Evolutionary conservation across 2,888 invertebrate genomes (phyloP), one percentile per base, ranked within the genome.

Genomic region (Dermolepida albohirtum): DNA sequence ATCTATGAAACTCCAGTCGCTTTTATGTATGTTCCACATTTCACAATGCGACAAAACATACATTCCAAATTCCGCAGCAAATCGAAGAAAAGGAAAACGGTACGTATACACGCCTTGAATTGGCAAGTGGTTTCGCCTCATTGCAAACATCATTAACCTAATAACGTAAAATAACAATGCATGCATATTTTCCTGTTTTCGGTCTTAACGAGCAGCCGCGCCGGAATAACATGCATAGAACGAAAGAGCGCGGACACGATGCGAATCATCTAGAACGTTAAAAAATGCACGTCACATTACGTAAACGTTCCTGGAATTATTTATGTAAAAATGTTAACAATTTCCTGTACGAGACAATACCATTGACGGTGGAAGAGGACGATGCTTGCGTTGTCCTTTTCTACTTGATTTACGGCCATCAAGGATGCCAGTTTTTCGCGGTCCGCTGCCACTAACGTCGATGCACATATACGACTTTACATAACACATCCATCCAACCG

Each of bases 271-370:
- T 8, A 6, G 29, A 49, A 62, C 34, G 47, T 39, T 47, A 47
- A 59, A 16, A 57, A 62, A 62, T 62, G 59, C 49, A 34, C 47
- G 47, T 43, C 34, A 16, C 47, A 34, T 62, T 62, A 62, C 39
- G 39, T 62, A 47, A 59, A 47, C 34, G 59, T 49, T 62, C 59
- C 12, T 14, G 16, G 59, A 62, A 62, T 62, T 62, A 47, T 34
- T 62, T 62, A 47, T 47, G 47, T 47, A 62, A 47, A 62, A 62
- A 62, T 62, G 59, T 62, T 62, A 62, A 62, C 47, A 47, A 62
- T 62, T 62, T 62, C 59, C 59, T 62, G 59, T 47, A 62, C 47
- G 47, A 62, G 47, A 14, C 44, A 47, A 49, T 5, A 17, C 17
- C 59, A 39, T 34, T 16, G 34, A 29, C 29, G 34, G 47, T 17